Percentiles rank a stretch among this genome's conserved stretches.
Conservation (phyloP, 2,113 vertebrate genomes). For the Romanogobio albipinnatus region DNA sequence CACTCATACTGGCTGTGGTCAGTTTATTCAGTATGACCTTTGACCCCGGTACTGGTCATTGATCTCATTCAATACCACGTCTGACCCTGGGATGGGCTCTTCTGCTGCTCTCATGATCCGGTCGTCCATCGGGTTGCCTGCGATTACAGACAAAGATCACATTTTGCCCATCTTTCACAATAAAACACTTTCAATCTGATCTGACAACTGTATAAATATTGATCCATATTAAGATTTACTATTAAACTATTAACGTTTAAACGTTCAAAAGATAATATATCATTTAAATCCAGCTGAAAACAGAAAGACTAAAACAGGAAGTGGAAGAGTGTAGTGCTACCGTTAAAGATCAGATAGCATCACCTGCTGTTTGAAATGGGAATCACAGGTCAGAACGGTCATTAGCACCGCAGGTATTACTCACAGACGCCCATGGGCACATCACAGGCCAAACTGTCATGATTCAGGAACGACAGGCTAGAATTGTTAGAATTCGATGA, state of each 20-base stretch:
- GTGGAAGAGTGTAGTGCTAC: background rate
- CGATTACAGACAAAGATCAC: background rate
- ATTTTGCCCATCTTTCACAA: background rate
- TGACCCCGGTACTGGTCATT: slow-evolving; percentile 58
- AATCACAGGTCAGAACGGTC: background rate
- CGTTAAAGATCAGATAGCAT: background rate
- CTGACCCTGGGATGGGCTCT: slow-evolving; percentile 40
- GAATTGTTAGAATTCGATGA: slow-evolving; percentile 61
- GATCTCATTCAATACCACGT: slow-evolving; percentile 74
- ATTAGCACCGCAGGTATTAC: slow-evolving; percentile 26
- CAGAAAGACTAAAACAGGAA: no score
- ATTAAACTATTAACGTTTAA: background rate
- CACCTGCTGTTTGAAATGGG: background rate
- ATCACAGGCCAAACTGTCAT: slow-evolving; percentile 54
- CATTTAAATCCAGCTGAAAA: no score
- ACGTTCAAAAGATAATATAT: background rate
- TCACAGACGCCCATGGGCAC: slow-evolving; percentile 59
- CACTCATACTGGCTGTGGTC: background rate
- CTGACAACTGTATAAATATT: no score
- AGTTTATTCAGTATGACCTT: slow-evolving; percentile 50
- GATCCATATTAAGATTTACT: background rate
- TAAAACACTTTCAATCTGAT: background rate
- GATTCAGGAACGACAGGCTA: slow-evolving; percentile 65
- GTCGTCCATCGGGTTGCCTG: slow-evolving; percentile 69
- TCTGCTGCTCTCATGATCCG: slow-evolving; percentile 64